These are phyloP conservation scores for Frankliniella intonsa DNA, from an alignment of 2,888 invertebrate genomes.

Conservation along the genomic window DNA sequence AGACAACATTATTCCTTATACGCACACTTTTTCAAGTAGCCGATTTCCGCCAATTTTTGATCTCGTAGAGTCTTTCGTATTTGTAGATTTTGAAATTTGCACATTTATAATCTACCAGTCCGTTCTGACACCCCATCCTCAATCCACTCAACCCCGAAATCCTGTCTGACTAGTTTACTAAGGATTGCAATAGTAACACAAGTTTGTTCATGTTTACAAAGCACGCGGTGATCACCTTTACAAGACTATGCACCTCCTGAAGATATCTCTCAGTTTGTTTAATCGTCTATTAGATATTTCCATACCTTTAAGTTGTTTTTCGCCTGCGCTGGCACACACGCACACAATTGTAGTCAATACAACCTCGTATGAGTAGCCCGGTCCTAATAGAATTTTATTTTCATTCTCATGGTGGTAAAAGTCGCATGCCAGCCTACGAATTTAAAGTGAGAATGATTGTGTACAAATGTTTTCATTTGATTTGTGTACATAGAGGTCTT, in stretches of 20 bases:
- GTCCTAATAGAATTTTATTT: not conserved
- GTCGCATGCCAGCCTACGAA: not conserved
- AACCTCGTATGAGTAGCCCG: not conserved
- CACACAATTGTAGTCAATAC: not conserved
- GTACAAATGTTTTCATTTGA: too few relatives aligned
- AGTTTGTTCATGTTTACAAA: too few relatives aligned
- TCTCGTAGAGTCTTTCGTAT: not conserved
- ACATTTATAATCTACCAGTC: not conserved
- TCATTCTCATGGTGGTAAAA: not conserved
- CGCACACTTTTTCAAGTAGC: not conserved
- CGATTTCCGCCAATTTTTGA: not conserved
- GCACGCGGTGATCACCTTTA: too few relatives aligned
- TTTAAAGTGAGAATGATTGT: too few relatives aligned
- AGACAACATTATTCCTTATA: too few relatives aligned
- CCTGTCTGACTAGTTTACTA: too few relatives aligned
- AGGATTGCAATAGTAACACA: too few relatives aligned
- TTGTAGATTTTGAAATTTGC: not conserved
- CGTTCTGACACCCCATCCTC: not conserved
- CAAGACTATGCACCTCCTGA: too few relatives aligned
- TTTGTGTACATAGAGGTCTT: too few relatives aligned
- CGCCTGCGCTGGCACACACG: conserved; percentile 14
- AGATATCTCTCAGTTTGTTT: too few relatives aligned
- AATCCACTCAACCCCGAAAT: too few relatives aligned
- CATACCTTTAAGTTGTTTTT: not conserved
- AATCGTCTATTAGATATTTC: not conserved